Evolutionary conservation across 2,888 invertebrate genomes (phyloP), one percentile per base, ranked within the genome.

Genomic region (Neria commutata): DNA sequence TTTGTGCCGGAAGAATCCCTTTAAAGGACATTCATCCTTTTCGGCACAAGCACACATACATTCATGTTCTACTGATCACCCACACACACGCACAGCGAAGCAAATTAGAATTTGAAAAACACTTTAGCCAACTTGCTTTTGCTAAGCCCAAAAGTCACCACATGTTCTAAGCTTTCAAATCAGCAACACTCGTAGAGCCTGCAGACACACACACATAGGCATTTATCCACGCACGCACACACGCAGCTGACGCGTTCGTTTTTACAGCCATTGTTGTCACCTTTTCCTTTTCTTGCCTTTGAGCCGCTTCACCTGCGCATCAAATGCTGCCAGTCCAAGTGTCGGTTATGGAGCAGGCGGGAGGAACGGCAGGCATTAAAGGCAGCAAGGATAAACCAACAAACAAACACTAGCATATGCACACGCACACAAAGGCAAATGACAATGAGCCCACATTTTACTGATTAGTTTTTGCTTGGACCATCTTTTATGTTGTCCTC

Each of bases 111-210:
- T 51, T 33, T 62, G 60, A 21, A 34, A 73, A 73, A 73, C 70
- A 69, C 66, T 69, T 74, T 73, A 73, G 75, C 72, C 74, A 72
- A 74, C 74, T 75, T 68, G 70, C 71, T 69, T 74, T 73, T 68
- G 68, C n/a, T 74, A 75, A 73, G 66, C 72, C 69, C 66, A 67
- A 71, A 53, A 73, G 73, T 69, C 72, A 72, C 66, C 71, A 59
- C 61, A 67, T 70, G 69, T 66, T 75, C 68, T 67, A 68, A 68
- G 73, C 72, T 73, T 69, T 72, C 34, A 49, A 49, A 8, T 37
- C 2, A 19, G 24, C 16, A 65, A 70, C n/a, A n/a, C n/a, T n/a
- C n/a, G n/a, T n/a, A n/a, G n/a, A n/a, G n/a, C 66, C 67, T 64
- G 69, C 65, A 70, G 69, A 65, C 67, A 70, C 61, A 65, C 67